Conservation (phyloP, 2,888 invertebrate species). For the Gerris lacustris region DNA sequence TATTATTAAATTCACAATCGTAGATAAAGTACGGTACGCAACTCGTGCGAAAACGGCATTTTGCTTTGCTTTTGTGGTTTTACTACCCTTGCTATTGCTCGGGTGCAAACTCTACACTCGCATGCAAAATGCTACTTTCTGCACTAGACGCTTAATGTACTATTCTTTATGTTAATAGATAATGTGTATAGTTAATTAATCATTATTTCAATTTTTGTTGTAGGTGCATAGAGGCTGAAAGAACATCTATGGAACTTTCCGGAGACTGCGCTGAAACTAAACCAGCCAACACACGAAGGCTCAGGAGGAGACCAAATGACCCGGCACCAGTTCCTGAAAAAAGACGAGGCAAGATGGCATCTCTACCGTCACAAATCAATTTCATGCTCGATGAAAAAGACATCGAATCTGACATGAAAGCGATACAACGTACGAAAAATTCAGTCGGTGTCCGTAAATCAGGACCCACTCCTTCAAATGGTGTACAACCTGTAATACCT, state of each 20-base stretch:
- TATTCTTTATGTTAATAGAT: no score
- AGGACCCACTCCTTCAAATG: conserved; percentile 20
- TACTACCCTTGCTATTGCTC: no score
- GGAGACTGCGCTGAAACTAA: conserved; percentile 45
- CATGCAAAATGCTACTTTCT: no score
- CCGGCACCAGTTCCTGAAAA: conserved; percentile 71
- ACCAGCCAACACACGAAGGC: conserved; percentile 86
- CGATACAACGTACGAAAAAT: conserved; percentile 50
- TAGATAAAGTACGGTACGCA: no score
- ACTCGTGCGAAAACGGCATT: no score
- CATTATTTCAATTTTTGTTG: no score
- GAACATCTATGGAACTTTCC: conserved; percentile 77
- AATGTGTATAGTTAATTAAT: no score
- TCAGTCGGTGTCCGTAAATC: conserved; percentile 42
- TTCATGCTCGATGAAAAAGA: conserved; percentile 80
- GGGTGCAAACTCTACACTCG: no score
- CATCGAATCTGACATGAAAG: conserved; percentile 71
- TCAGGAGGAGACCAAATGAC: conserved; percentile 84
- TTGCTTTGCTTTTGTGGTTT: no score
- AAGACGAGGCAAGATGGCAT: conserved; percentile 65
- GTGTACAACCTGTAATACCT: conserved; percentile 22
- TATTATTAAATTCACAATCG: no score
- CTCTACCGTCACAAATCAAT: conserved; percentile 63
- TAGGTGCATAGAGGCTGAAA: conserved; percentile 62
- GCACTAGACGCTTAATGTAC: no score